Base-by-base conservation (phyloP, 2,888 invertebrate species). In the Scaeva pyrastri region DNA sequence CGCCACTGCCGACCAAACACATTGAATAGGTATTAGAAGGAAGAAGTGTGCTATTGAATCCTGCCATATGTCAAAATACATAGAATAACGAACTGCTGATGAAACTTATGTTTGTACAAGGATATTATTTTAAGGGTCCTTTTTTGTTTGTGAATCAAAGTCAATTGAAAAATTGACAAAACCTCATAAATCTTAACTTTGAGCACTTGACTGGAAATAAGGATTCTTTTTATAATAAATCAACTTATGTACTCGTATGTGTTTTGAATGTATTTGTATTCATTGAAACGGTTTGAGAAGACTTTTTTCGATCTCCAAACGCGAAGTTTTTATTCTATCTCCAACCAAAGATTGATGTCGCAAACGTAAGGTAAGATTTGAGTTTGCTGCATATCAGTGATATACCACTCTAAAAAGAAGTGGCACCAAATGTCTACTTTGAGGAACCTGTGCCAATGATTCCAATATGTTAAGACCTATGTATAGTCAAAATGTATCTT, bases 31-130 rank as follows among this genome's bases (percentile, higher is more conserved):
- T 23, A n/a, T n/a, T n/a, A n/a, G 21, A 10, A 14, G 21, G 56
- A 74, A 78, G 77, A 74, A 78, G 82, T 77, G 82, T 86, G 82
- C 86, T 77, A 56, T 83, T 72, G 68, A 74, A 16, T 58, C 19
- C n/a, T 70, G 72, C 76, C 81, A 77, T 70, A 81, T 85, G 85
- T 43, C 73, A 68, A 39, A 16, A 45, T 12, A 2, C 39, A 3
- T 50, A 55, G 14, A 31, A 31, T 31, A 31, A 31, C 31, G 41
- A 10, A 48, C 10, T 11, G n/a, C n/a, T 26, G 50, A 14, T 50
- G 7, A 14, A 14, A 48, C 48, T 56, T 70, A 10, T 21, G n/a
- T 41, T 52, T 23, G 19, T 26, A 26, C 16, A 64, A n/a, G 45
- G 21, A 39, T 5, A 21, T 21, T 5, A 21, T 21, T 60, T 60